A percentile compares a stretch with the other conserved stretches of the same genome.
These are phyloP conservation scores for Passer domesticus DNA, from an alignment of 2,113 vertebrate species.

Conservation along the genomic window DNA sequence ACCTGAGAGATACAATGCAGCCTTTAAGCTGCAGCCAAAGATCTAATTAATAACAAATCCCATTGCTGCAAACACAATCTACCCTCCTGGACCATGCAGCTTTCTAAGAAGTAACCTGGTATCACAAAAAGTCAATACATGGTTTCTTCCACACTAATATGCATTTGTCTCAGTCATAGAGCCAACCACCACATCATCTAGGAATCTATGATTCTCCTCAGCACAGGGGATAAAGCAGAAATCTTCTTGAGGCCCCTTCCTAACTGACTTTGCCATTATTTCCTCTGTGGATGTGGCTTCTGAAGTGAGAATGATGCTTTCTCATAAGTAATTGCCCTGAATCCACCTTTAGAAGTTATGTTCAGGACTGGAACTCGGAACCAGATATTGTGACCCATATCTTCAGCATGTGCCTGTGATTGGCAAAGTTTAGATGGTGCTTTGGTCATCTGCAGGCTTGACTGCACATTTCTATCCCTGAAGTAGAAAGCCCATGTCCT, in stretches of 20 bases:
- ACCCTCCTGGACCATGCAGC: background rate
- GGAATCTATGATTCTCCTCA: background rate
- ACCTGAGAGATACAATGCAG: background rate
- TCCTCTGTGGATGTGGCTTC: background rate
- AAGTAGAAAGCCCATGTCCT: background rate
- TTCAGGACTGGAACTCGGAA: background rate
- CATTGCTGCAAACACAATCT: background rate
- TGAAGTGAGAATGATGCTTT: background rate
- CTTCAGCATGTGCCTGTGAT: background rate
- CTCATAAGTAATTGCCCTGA: background rate
- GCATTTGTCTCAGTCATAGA: background rate
- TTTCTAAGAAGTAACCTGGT: background rate
- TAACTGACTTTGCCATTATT: background rate
- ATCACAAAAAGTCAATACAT: background rate
- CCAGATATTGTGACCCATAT: background rate
- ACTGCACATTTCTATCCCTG: background rate
- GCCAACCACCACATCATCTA: background rate
- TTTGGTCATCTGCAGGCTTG: background rate
- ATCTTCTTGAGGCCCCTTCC: background rate
- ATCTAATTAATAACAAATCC: background rate
- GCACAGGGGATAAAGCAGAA: background rate
- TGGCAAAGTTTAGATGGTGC: background rate
- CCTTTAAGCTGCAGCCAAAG: conserved; percentile 22
- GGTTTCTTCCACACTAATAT: background rate
- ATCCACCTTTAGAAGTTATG: background rate